Percentiles rank a stretch among this genome's conserved stretches.
Conservation (phyloP, 2,888 invertebrate genomes). For the Drosophila anomalata region DNA sequence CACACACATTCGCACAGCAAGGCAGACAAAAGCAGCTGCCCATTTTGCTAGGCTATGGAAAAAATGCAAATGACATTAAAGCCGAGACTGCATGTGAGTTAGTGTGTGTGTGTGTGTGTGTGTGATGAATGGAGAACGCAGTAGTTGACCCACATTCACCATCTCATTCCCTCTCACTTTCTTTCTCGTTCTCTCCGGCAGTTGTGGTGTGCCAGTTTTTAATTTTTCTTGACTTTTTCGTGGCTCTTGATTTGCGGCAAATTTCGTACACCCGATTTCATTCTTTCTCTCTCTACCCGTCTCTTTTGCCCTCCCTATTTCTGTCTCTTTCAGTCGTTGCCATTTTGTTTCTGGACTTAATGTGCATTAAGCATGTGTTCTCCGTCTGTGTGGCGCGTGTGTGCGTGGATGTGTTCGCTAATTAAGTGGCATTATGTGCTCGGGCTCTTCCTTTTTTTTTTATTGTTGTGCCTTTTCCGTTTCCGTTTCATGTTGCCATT, state of each 20-base stretch:
- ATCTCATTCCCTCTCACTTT: conserved; percentile 9
- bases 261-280: conserved; percentile 46
- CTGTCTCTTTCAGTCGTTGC: not conserved
- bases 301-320: not conserved
- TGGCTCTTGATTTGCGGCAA: conserved; percentile 57
- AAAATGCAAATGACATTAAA: conserved; percentile 75
- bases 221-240: conserved; percentile 42
- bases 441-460: conserved; percentile 26
- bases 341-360: conserved; percentile 24
- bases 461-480: conserved; percentile 29
- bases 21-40: conserved; percentile 52
- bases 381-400: conserved; percentile 16
- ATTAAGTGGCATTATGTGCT: conserved; percentile 56
- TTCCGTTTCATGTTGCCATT: conserved; percentile 9
- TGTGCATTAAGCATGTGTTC: conserved; percentile 42
- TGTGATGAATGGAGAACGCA: conserved; percentile 53
- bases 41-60: conserved; percentile 48
- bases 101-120: conserved; percentile 32
- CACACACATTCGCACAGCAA: not conserved
- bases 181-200: not conserved
- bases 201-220: conserved; percentile 33
- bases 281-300: not conserved
- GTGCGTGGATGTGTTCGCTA: conserved; percentile 33
- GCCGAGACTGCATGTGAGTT: conserved; percentile 37
- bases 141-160: conserved; percentile 70